Conservation (phyloP, 1,140 invertebrate species). For the Drosophila micromelanica region DNA sequence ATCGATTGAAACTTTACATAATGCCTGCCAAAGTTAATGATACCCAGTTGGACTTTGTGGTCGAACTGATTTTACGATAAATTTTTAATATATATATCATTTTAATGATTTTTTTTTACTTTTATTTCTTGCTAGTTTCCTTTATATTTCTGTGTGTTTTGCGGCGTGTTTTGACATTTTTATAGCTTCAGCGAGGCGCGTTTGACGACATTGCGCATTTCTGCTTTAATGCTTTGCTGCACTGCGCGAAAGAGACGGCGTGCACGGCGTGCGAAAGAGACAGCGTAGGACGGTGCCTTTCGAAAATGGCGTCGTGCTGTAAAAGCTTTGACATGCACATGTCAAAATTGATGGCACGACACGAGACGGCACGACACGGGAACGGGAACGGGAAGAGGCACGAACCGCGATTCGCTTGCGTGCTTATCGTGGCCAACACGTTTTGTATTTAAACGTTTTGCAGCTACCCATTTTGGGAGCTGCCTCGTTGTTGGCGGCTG, state of each 20-base stretch:
- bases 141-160: slow-evolving; percentile 68
- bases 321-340: slow-evolving; percentile 56
- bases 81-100: slow-evolving; percentile 23
- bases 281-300: slow-evolving; percentile 6
- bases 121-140: slow-evolving; percentile 55
- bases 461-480: slow-evolving; percentile 67
- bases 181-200: slow-evolving; percentile 64
- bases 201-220: slow-evolving; percentile 61
- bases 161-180: slow-evolving; percentile 65
- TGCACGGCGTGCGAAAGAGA: not conserved
- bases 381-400: slow-evolving; percentile 8
- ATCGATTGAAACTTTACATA: not conserved
- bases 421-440: slow-evolving; percentile 63
- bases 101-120: slow-evolving; percentile 24
- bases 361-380: slow-evolving; percentile 15
- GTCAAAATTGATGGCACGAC: slow-evolving; percentile 68
- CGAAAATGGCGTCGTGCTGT: slow-evolving; percentile 58
- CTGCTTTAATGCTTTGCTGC: slow-evolving; percentile 68
- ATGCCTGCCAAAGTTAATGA: not conserved
- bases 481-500: slow-evolving; percentile 10
- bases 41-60: not conserved
- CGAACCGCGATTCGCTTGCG: slow-evolving; percentile 29
- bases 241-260: slow-evolving; percentile 34
- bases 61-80: slow-evolving; percentile 1
- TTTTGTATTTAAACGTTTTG: slow-evolving; percentile 80